Conservation (phyloP, 2,888 invertebrate genomes). For the Lomographa bimaculata region DNA sequence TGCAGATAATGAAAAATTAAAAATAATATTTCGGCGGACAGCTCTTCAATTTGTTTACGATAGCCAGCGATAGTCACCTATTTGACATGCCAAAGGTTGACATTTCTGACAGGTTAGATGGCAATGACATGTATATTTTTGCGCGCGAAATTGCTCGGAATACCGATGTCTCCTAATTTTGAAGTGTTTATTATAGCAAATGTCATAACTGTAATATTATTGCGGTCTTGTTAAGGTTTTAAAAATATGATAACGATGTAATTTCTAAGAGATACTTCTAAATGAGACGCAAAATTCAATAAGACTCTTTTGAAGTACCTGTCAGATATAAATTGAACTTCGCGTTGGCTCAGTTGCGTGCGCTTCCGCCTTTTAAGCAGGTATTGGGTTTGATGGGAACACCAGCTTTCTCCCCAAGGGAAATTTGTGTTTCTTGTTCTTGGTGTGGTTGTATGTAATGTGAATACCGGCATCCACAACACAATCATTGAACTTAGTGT, state of each 20-base stretch:
- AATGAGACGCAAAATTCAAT: too few relatives aligned
- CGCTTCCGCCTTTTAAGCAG: too few relatives aligned
- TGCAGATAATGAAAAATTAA: slow-evolving; percentile 8
- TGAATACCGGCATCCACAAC: too few relatives aligned
- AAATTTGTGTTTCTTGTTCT: too few relatives aligned
- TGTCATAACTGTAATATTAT: slow-evolving; percentile 13
- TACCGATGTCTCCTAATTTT: slow-evolving; percentile 30
- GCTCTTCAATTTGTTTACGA: slow-evolving; percentile 19
- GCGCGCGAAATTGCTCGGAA: slow-evolving; percentile 16
- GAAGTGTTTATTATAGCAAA: slow-evolving; percentile 12
- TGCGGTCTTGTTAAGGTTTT: slow-evolving; percentile 10
- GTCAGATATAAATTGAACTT: too few relatives aligned
- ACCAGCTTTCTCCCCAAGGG: too few relatives aligned
- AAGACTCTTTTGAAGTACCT: too few relatives aligned
- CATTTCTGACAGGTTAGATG: slow-evolving; percentile 26
- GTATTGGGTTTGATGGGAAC: too few relatives aligned
- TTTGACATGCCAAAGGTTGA: slow-evolving; percentile 26
- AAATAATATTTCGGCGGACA: slow-evolving; percentile 11
- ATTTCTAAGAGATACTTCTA: too few relatives aligned
- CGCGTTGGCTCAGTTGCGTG: too few relatives aligned
- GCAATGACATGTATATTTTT: slow-evolving; percentile 19
- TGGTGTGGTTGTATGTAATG: too few relatives aligned
- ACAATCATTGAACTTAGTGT: too few relatives aligned
- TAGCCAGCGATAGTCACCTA: slow-evolving; percentile 25
- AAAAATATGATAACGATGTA: slow-evolving; percentile 9